Evolutionary conservation across 2,888 invertebrate genomes (phyloP).

Genomic region (Rotaria sp.): DNA sequence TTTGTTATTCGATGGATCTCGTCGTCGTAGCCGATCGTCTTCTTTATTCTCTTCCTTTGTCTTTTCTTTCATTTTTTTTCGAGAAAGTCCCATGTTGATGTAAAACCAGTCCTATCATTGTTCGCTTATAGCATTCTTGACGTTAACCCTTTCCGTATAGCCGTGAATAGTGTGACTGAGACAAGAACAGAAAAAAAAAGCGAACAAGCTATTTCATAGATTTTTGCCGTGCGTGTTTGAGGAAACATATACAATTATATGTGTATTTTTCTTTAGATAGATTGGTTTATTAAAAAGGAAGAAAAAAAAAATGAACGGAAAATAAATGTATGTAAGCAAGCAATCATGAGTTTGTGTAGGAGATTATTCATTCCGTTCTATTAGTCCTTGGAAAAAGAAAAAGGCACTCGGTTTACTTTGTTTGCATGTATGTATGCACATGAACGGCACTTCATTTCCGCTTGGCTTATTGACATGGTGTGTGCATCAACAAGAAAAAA

Average conservation of each 20-base stretch:
- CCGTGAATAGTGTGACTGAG: neutral
- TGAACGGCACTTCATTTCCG: neutral
- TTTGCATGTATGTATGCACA: neutral
- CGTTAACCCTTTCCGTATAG: neutral
- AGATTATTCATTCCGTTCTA: neutral
- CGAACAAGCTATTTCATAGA: neutral
- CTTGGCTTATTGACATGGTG: neutral
- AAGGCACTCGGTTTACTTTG: neutral
- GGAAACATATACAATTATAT: neutral
- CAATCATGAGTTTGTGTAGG: neutral
- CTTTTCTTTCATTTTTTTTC: neutral
- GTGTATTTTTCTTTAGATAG: neutral
- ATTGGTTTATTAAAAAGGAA: neutral
- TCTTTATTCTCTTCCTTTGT: neutral
- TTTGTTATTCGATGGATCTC: neutral
- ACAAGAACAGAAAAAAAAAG: neutral
- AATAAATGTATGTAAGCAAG: neutral
- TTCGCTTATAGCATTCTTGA: neutral
- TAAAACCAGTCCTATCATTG: neutral
- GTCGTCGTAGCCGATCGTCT: neutral
- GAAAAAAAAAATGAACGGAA: neutral
- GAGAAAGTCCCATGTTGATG: neutral
- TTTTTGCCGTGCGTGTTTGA: neutral
- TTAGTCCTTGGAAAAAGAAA: neutral
- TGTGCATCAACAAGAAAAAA: neutral